Evolutionary conservation across 2,888 invertebrate species (phyloP).

Genomic region (Blastobasis adustella): DNA sequence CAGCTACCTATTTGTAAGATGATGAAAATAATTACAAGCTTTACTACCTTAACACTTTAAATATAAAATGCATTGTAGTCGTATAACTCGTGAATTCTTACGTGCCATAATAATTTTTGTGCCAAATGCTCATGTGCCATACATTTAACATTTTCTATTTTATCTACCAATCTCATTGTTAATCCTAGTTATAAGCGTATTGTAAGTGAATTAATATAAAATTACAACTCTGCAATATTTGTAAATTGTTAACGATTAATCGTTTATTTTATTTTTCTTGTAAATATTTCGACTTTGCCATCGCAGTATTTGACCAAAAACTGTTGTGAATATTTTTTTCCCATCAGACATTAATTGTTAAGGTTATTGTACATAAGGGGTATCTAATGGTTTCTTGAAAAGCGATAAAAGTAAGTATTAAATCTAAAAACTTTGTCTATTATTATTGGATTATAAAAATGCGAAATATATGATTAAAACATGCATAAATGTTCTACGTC

Average conservation of each 20-base stretch:
- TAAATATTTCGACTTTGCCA: constrained; percentile 23
- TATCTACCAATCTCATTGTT: constrained; percentile 1
- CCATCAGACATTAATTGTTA: background rate
- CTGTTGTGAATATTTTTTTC: constrained; percentile 32
- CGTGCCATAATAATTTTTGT: constrained; percentile 27
- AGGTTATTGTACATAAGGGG: background rate
- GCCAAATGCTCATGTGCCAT: constrained; percentile 13
- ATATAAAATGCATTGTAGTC: too few species aligned
- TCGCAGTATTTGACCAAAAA: constrained; percentile 59
- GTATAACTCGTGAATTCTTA: constrained; percentile 17
- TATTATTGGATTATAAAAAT: too few species aligned
- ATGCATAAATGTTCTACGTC: too few species aligned
- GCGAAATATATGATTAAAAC: too few species aligned
- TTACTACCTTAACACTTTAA: too few species aligned
- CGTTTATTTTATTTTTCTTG: background rate
- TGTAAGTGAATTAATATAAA: background rate
- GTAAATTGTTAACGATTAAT: constrained; percentile 21
- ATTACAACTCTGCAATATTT: constrained; percentile 16
- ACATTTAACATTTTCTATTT: constrained; percentile 2
- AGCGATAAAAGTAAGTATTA: too few species aligned
- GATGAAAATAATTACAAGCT: too few species aligned
- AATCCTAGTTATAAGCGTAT: too few species aligned
- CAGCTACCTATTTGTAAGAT: too few species aligned
- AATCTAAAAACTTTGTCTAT: too few species aligned
- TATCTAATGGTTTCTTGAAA: too few species aligned